A percentile compares a stretch with the other conserved stretches of the same genome.
These are phyloP conservation scores for Cyanocitta stelleri DNA, from an alignment of 2,113 vertebrate genomes.

Conservation along the genomic window DNA sequence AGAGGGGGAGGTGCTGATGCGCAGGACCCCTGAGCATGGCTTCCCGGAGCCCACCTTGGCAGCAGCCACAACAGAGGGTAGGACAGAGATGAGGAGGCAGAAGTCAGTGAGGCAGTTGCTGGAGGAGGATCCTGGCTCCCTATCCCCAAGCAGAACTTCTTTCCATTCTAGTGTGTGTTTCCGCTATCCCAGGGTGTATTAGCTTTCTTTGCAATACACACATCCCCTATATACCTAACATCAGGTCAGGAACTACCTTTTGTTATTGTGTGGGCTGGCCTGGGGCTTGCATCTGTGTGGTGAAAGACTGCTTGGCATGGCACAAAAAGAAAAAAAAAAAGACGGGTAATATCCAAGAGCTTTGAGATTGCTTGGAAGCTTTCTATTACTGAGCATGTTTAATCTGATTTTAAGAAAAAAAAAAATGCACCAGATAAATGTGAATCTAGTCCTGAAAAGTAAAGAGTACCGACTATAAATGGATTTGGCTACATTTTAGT, in stretches of 20 bases:
- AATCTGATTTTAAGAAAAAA: constrained; percentile 28
- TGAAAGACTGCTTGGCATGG: constrained; percentile 75
- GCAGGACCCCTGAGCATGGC: constrained; percentile 80
- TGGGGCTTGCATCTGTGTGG: constrained; percentile 75
- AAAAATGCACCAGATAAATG: constrained; percentile 27
- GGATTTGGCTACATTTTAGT: not conserved
- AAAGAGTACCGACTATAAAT: not conserved
- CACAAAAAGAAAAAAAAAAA: constrained; percentile 28
- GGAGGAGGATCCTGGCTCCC: constrained; percentile 73
- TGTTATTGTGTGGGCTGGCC: constrained; percentile 70
- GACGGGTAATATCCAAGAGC: constrained; percentile 5
- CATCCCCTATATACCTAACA: constrained; percentile 65
- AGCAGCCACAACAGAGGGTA: constrained; percentile 96
- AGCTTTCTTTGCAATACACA: constrained; percentile 69
- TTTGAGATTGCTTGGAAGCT: constrained; percentile 71
- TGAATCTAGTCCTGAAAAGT: not conserved
- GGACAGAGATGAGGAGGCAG: constrained; percentile 86
- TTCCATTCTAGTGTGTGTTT: constrained; percentile 74
- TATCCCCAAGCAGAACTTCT: constrained; percentile 71
- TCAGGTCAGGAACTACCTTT: constrained; percentile 73
- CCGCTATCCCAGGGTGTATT: constrained; percentile 69
- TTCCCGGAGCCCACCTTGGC: constrained; percentile 84
- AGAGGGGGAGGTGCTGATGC: constrained; percentile 84
- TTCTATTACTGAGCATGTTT: constrained; percentile 85
- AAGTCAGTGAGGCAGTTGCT: constrained; percentile 80